Evolutionary conservation across 2,797 vertebrate genomes (phyloP).

Genomic region (Chloroceryle inda): DNA sequence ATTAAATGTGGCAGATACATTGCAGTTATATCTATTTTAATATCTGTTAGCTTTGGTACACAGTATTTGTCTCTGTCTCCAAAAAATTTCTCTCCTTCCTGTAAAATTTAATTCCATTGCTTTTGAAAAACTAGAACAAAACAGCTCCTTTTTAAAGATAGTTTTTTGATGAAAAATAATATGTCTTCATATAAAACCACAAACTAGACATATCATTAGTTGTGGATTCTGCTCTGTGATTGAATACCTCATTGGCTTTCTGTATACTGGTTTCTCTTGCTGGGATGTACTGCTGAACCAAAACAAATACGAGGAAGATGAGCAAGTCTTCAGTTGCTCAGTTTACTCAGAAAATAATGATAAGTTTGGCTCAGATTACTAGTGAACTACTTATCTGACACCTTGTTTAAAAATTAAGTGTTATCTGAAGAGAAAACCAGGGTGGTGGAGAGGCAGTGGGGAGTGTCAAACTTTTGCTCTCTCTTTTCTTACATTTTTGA

Average conservation of each 20-base stretch:
- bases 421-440: background rate
- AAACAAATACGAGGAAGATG: background rate
- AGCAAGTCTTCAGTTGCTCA: background rate
- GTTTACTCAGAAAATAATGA: background rate
- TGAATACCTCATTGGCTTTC: background rate
- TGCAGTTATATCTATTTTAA: constrained; percentile 13
- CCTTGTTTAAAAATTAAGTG: background rate
- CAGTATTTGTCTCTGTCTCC: background rate
- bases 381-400: background rate
- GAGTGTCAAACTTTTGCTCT: background rate
- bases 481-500: background rate
- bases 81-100: background rate
- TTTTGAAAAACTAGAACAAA: constrained; percentile 24
- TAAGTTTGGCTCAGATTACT: background rate
- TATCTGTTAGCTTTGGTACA: background rate
- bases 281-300: background rate
- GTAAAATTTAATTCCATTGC: background rate
- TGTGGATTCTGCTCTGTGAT: background rate
- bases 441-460: background rate
- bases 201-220: background rate
- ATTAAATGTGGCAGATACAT: background rate
- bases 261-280: background rate
- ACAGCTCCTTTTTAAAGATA: background rate
- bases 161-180: constrained; percentile 12
- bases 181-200: background rate